Base-by-base conservation (phyloP, 2,888 invertebrate genomes). In the Tiliacea citrago region DNA sequence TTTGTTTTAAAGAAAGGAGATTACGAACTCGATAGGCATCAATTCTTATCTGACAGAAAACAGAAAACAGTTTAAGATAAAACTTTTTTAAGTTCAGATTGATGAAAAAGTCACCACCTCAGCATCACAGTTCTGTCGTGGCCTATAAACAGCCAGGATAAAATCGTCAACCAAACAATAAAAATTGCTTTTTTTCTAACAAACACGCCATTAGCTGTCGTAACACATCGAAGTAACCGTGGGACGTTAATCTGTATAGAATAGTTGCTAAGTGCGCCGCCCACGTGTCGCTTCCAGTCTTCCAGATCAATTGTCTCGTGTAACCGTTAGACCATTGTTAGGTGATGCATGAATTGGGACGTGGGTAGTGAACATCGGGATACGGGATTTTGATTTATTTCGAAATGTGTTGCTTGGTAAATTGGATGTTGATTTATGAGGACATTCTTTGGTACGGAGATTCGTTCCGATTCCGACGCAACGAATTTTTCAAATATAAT, bases 281-380 rank as follows among this genome's bases (percentile, higher is more conserved):
- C 88, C 75, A 87, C 86, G 49, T 67, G 58, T 29, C 57, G 75
- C 73, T 80, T 73, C 85, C 62, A 75, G 80, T 82, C 68, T 77
- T 77, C 79, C 79, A 76, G 75, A 82, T 73, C 88, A 86, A 88
- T 87, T 87, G 86, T 86, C 69, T 69, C 65, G 63, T 63, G 63
- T 63, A 81, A 84, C 86, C 88, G 86, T 86, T 86, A 87, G 42
- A 57, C 71, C 69, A 80, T 86, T 88, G 86, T 86, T 74, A 70
- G 70, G 70, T 63, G 73, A 61, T 72, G 55, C 53, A 62, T 63
- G 72, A 69, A 68, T 81, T 67, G 62, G 12, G 16, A n/a, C 66
- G 86, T 85, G 75, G 86, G 83, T 42, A 16, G 81, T 24, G 24
- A 35, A 49, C 24, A 58, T 55, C 71, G 61, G 65, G 58, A 81